phyloP scores from a whole-genome alignment of 2,113 vertebrate genomes.

The Pomatostomus ruficeps region DNA sequence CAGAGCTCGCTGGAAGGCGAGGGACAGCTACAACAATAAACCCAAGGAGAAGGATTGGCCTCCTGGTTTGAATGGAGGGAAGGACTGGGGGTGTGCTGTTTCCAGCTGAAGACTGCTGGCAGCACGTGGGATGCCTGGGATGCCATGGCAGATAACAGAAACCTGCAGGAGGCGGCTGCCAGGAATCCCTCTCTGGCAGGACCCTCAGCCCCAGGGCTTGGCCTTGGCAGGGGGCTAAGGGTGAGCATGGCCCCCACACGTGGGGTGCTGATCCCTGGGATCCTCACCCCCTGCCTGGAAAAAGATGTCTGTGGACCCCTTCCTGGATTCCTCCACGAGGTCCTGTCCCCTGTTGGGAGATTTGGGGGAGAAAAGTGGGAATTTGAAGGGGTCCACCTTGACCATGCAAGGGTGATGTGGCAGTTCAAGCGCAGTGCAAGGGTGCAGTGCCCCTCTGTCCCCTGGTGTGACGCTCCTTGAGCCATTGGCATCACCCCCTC shows the following conservation, averaged over 20 bases:
- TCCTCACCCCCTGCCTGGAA: not conserved
- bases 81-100: not conserved
- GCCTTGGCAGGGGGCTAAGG: accelerated
- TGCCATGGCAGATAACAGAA: not conserved
- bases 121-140: accelerated
- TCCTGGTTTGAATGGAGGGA: not conserved
- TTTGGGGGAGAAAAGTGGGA: not conserved
- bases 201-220: not conserved
- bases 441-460: not conserved
- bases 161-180: not conserved
- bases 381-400: not conserved
- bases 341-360: not conserved
- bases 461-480: accelerated
- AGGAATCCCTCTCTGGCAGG: not conserved
- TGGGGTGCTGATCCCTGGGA: not conserved
- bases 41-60: not conserved
- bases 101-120: not conserved
- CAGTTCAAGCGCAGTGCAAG: accelerated
- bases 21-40: not conserved
- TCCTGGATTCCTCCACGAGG: not conserved
- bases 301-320: not conserved
- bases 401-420: not conserved
- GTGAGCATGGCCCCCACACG: accelerated
- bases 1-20: not conserved
- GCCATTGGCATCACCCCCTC: accelerated